A percentile compares a stretch with the other conserved stretches of the same genome.
phyloP scores from a whole-genome alignment of 2,113 vertebrate species.

The Ia io region DNA sequence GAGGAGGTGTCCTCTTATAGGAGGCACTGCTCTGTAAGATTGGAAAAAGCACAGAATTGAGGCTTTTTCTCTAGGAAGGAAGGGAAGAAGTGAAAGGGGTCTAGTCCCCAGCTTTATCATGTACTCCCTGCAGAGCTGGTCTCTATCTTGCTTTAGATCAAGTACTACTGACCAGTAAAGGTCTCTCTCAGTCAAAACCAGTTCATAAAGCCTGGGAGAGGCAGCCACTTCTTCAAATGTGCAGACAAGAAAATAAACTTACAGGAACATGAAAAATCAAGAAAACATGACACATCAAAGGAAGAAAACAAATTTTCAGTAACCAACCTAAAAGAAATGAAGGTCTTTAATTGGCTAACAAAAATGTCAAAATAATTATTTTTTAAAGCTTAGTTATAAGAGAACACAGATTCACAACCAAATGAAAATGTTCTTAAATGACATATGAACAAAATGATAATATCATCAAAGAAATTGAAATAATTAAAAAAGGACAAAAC shows the following conservation, averaged over 20 bases:
- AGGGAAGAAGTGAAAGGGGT: background rate
- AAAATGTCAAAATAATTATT: background rate
- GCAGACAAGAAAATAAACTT: background rate
- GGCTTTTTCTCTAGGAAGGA: background rate
- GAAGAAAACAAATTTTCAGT: background rate
- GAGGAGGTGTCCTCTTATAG: background rate
- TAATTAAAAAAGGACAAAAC: background rate
- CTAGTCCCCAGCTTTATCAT: background rate
- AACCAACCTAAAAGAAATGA: background rate
- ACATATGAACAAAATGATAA: background rate
- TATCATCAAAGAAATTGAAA: background rate
- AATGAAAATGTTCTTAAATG: background rate
- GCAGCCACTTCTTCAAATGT: background rate
- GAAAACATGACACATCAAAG: background rate
- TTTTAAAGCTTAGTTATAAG: background rate
- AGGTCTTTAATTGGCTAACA: background rate
- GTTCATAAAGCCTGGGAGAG: background rate
- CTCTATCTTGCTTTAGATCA: background rate
- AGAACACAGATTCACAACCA: background rate
- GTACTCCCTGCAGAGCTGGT: background rate
- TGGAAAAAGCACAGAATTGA: background rate
- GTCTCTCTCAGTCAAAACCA: background rate
- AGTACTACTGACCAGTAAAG: background rate
- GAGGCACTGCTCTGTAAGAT: background rate
- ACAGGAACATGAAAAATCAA: background rate